Evolutionary conservation across 2,888 invertebrate genomes (phyloP), one percentile per base, ranked within the genome.

Genomic region (Tachystola acroxantha): DNA sequence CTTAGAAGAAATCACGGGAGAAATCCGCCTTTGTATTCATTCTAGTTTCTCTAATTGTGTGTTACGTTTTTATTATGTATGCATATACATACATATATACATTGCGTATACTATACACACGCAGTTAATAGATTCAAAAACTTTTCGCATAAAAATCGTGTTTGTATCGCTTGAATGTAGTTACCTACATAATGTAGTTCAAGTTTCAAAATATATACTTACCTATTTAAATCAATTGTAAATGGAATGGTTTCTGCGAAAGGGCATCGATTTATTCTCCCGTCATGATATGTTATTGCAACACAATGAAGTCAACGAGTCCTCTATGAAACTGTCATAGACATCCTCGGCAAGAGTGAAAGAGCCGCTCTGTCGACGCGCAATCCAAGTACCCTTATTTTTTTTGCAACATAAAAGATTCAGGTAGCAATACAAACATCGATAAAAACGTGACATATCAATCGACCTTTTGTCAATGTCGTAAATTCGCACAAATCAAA

Each of bases 401-500:
- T 70, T 67, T 63, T 40, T 46, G 9, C 25, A 20, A 49, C 45
- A 65, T 68, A 72, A 70, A 69, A 64, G 64, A 54, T 53, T 68
- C 85, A 85, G 85, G 85, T 85, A 86, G 81, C 65, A 70, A 77
- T 67, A 70, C 80, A 81, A 82, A 84, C 77, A 82, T 68, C 67
- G 64, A 79, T 79, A 84, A 84, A 84, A 81, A 81, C 76, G 76
- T 74, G 65, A 85, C 68, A 66, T 84, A 71, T 85, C 84, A 84
- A 86, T 86, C 72, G 78, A 61, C 66, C 78, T 80, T 71, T 75
- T 78, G 59, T 50, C 52, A 57, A 67, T 72, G 72, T 74, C 73
- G 65, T 70, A 69, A 75, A 75, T 80, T 84, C 82, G 73, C 77
- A 76, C 81, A 84, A 81, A 85, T 85, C 84, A 82, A 84, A 85